A percentile compares a stretch with the other conserved stretches of the same genome.
phyloP scores from a whole-genome alignment of 2,113 vertebrate genomes.

The Neotoma lepida region DNA sequence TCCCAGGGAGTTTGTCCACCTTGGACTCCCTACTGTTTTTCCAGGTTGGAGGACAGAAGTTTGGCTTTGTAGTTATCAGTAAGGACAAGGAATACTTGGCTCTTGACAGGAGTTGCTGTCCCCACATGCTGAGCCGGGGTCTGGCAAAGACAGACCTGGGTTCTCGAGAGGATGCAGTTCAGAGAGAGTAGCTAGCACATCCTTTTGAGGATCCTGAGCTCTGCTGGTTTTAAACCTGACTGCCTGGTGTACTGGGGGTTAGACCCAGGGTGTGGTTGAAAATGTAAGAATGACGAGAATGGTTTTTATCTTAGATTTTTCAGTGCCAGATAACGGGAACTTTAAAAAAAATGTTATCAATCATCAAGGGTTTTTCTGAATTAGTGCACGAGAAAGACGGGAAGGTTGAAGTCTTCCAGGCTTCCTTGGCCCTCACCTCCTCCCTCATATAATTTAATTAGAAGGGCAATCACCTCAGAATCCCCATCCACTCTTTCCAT shows the following conservation, averaged over 20 bases:
- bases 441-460: conserved; percentile 67
- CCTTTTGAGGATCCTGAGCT: conserved; percentile 54
- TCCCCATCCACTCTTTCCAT: conserved; percentile 27
- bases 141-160: not conserved
- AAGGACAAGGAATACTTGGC: not conserved
- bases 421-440: not conserved
- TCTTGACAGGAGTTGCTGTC: not conserved
- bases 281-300: conserved; percentile 21
- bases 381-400: conserved; percentile 20
- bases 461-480: conserved; percentile 64
- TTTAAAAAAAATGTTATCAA: not conserved
- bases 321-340: conserved; percentile 40
- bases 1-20: not conserved
- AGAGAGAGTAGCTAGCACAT: not conserved
- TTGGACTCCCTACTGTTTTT: not conserved
- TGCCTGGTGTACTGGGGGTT: conserved; percentile 18
- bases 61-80: not conserved
- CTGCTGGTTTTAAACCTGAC: conserved; percentile 69
- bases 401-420: conserved; percentile 54
- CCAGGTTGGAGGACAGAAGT: not conserved
- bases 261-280: not conserved
- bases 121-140: not conserved
- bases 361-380: not conserved
- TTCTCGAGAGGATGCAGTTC: not conserved
- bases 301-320: conserved; percentile 56